A percentile compares a stretch with the other conserved stretches of the same genome.
phyloP scores from a whole-genome alignment of 2,113 vertebrate species.

The Pseudorhombus dupliciocellatus region DNA sequence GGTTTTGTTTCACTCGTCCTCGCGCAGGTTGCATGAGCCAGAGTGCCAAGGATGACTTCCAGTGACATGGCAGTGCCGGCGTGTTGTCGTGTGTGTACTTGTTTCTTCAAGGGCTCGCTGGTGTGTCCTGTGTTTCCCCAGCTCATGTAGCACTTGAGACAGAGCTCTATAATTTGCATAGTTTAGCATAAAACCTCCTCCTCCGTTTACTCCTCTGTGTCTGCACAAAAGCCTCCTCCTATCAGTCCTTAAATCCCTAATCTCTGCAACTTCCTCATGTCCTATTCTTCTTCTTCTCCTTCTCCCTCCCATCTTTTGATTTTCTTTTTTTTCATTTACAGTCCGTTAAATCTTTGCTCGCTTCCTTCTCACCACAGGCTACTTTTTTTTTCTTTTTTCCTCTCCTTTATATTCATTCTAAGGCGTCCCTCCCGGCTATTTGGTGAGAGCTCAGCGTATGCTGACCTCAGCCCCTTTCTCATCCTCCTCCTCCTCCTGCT shows the following conservation, averaged over 20 bases:
- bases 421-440: slow-evolving; percentile 65
- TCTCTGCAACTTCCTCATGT: slow-evolving; percentile 65
- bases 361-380: slow-evolving; percentile 38
- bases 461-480: slow-evolving; percentile 75
- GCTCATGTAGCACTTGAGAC: slow-evolving; percentile 77
- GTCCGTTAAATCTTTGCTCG: slow-evolving; percentile 51
- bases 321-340: slow-evolving; percentile 25
- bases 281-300: not conserved
- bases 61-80: slow-evolving; percentile 1
- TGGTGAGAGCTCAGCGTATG: slow-evolving; percentile 58
- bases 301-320: slow-evolving; percentile 22
- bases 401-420: slow-evolving; percentile 60
- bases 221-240: slow-evolving; percentile 79
- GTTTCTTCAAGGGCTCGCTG: slow-evolving; percentile 55
- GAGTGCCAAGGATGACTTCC: slow-evolving; percentile 26
- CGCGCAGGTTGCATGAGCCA: slow-evolving; percentile 21
- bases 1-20: not conserved
- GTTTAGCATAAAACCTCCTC: slow-evolving; percentile 82
- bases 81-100: slow-evolving; percentile 6
- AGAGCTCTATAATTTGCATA: slow-evolving; percentile 79
- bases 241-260: slow-evolving; percentile 81
- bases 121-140: slow-evolving; percentile 55
- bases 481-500: slow-evolving; percentile 39
- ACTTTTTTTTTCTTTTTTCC: slow-evolving; percentile 9
- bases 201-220: slow-evolving; percentile 70